These are phyloP conservation scores for Taeniopygia guttata DNA, from an alignment of 2,797 vertebrate species.

Conservation along the genomic window DNA sequence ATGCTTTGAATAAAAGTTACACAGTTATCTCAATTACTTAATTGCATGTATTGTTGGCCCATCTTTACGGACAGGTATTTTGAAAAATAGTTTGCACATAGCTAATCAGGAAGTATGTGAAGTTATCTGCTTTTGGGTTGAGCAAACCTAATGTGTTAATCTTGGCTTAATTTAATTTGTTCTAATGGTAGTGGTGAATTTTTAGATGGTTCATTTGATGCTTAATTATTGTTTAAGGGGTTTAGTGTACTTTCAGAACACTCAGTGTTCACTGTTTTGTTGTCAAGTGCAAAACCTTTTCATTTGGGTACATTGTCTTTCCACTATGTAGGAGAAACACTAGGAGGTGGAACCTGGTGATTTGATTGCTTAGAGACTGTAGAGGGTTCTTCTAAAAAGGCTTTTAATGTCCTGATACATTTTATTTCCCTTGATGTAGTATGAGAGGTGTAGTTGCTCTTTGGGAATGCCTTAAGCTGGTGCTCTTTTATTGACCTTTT, in stretches of 20 bases:
- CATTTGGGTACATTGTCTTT: constrained; percentile 12
- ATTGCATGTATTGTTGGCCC: constrained; percentile 7
- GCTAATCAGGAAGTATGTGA: constrained; percentile 43
- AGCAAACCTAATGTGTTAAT: constrained; percentile 66
- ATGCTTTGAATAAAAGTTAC: constrained; percentile 27
- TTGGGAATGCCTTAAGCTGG: not conserved
- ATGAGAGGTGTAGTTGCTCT: not conserved
- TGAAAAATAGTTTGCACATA: constrained; percentile 47
- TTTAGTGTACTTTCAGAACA: constrained; percentile 50
- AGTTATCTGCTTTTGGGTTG: constrained; percentile 65
- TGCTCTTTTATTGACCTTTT: not conserved
- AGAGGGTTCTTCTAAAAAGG: not conserved
- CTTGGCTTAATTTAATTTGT: constrained; percentile 74
- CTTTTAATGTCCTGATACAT: not conserved
- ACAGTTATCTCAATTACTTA: not conserved
- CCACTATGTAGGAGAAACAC: not conserved
- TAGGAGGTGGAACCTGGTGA: not conserved
- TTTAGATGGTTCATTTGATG: constrained; percentile 74
- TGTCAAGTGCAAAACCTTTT: constrained; percentile 47
- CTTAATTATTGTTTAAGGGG: constrained; percentile 72
- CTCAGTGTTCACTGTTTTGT: not conserved
- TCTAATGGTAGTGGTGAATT: constrained; percentile 62
- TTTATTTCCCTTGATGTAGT: not conserved
- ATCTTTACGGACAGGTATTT: constrained; percentile 12
- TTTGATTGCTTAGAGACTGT: not conserved